A percentile compares a stretch with the other conserved stretches of the same genome.
phyloP scores from a whole-genome alignment of 2,888 invertebrate genomes.

The Agriotes lineatus region DNA sequence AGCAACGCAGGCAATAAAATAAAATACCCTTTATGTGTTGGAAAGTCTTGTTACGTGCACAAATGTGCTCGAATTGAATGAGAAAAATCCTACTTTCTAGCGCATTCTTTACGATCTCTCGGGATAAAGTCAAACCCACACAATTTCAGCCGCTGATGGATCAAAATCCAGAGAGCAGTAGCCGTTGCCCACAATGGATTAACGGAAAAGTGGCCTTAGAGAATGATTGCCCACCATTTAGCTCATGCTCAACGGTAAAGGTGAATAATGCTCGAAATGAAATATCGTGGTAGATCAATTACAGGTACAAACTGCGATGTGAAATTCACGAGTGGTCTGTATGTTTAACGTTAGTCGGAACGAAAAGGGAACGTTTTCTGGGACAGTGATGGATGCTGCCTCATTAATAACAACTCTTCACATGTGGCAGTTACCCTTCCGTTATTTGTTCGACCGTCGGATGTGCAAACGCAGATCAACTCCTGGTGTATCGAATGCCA shows the following conservation, averaged over 20 bases:
- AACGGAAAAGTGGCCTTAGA: constrained; percentile 20
- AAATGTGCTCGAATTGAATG: constrained; percentile 8
- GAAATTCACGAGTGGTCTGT: constrained; percentile 56
- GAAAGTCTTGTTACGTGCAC: constrained; percentile 19
- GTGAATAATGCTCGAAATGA: constrained; percentile 39
- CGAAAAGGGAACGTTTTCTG: constrained; percentile 46
- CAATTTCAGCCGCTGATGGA: not conserved
- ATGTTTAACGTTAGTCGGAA: constrained; percentile 55
- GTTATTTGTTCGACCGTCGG: constrained; percentile 28
- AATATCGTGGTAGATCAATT: constrained; percentile 48
- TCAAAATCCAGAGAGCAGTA: not conserved
- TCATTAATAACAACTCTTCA: constrained; percentile 51
- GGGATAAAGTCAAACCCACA: not conserved
- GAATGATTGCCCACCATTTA: constrained; percentile 23
- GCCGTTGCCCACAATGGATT: not conserved
- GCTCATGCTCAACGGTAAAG: constrained; percentile 22
- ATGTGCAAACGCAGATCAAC: constrained; percentile 11
- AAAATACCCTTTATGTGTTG: constrained; percentile 32
- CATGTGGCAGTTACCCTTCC: constrained; percentile 32
- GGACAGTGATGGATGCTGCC: constrained; percentile 59
- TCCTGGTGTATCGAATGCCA: not conserved
- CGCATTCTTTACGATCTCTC: not conserved
- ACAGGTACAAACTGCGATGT: constrained; percentile 50
- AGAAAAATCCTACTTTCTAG: constrained; percentile 25
- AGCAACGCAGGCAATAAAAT: constrained; percentile 17